Evolutionary conservation across 92 coral and sea anemone genomes (phyloP).

Genomic region (Nematostella vectensis): DNA sequence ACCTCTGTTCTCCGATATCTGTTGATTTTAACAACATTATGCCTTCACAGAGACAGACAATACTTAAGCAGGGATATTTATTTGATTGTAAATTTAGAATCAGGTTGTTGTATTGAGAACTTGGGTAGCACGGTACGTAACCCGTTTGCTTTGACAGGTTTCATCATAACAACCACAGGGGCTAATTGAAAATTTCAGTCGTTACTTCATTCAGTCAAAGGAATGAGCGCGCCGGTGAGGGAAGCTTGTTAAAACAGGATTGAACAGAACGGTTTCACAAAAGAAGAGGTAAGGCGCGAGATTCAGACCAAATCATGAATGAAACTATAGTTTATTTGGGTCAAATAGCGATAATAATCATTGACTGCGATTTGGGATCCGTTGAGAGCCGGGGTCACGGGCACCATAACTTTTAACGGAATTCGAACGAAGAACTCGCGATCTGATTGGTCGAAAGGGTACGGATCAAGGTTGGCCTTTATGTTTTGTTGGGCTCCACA

Average conservation of each 20-base stretch:
- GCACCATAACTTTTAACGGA: too few relatives aligned
- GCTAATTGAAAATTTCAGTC: too few relatives aligned
- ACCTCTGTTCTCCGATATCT: background rate
- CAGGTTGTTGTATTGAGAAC: conserved; percentile 41
- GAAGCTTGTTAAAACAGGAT: background rate
- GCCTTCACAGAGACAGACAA: background rate
- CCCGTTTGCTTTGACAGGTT: conserved; percentile 33
- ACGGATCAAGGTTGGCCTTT: conserved; percentile 42
- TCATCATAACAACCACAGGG: conserved; percentile 19
- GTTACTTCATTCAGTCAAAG: background rate
- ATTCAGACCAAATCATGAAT: too few relatives aligned
- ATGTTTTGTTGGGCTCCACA: conserved; percentile 35
- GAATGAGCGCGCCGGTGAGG: background rate
- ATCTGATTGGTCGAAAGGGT: conserved; percentile 46
- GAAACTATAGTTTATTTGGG: too few relatives aligned
- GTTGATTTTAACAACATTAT: background rate
- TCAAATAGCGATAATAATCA: too few relatives aligned
- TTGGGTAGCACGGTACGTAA: conserved; percentile 50
- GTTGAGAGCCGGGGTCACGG: too few relatives aligned
- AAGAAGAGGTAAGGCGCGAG: background rate
- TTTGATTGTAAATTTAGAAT: conserved; percentile 29
- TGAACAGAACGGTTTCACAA: background rate
- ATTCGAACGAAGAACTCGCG: conserved; percentile 6
- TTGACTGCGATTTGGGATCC: too few relatives aligned
- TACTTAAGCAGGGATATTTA: too few relatives aligned